phyloP scores from a whole-genome alignment of 2,888 invertebrate genomes.

The Melipona beecheii region DNA sequence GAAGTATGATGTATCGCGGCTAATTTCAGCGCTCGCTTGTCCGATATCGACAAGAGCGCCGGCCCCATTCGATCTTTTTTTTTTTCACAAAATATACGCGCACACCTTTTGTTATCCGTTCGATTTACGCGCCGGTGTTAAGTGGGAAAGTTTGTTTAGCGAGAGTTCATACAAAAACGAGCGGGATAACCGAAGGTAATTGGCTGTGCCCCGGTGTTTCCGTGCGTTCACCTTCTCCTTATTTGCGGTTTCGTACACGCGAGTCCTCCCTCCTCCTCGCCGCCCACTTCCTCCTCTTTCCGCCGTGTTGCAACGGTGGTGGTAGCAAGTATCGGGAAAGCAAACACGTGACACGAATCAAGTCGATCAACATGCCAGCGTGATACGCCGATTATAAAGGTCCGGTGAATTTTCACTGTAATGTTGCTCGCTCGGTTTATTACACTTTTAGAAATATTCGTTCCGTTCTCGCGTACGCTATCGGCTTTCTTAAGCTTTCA shows the following conservation, averaged over 20 bases:
- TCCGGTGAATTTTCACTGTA: constrained; percentile 1
- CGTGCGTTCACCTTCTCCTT: constrained; percentile 43
- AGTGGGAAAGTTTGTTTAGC: constrained; percentile 62
- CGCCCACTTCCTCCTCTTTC: no score
- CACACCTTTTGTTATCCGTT: constrained; percentile 38
- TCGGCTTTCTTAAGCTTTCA: not conserved
- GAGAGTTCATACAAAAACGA: constrained; percentile 52
- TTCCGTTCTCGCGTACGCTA: no score
- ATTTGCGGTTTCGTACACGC: constrained; percentile 58
- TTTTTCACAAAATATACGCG: constrained; percentile 35
- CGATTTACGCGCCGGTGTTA: constrained; percentile 54
- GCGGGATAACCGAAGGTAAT: constrained; percentile 39
- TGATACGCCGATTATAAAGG: constrained; percentile 1
- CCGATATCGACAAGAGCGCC: constrained; percentile 5
- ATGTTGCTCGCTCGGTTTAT: not conserved
- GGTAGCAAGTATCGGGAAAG: constrained; percentile 39
- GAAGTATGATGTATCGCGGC: constrained; percentile 34
- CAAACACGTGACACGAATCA: constrained; percentile 46
- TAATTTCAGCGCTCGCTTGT: constrained; percentile 16
- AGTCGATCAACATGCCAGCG: constrained; percentile 35
- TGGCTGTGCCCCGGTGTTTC: constrained; percentile 44
- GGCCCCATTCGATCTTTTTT: not conserved
- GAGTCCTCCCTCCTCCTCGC: not conserved
- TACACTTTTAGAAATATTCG: not conserved
- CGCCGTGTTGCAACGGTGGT: constrained; percentile 16